Conservation (phyloP, 2,888 invertebrate genomes). For the Drosophila antonietae region DNA sequence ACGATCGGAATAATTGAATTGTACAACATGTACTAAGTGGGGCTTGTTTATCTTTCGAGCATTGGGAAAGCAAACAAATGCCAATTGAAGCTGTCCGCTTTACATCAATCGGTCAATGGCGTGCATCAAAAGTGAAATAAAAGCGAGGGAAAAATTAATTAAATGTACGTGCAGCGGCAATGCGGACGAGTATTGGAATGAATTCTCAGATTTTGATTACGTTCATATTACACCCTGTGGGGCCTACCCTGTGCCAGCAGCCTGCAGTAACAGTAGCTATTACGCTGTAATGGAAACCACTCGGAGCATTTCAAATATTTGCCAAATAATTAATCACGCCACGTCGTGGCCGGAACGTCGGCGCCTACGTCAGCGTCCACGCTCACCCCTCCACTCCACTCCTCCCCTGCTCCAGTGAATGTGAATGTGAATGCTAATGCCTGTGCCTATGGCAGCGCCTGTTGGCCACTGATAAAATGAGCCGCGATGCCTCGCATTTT, state of each 20-base stretch:
- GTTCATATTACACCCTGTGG: slow-evolving; percentile 5
- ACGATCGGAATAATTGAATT: slow-evolving; percentile 37
- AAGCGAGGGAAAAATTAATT: slow-evolving; percentile 67
- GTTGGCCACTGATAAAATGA: slow-evolving; percentile 57
- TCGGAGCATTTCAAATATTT: slow-evolving; percentile 66
- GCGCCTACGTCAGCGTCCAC: slow-evolving; percentile 40
- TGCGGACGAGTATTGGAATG: slow-evolving; percentile 32
- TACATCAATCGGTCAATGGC: slow-evolving; percentile 32
- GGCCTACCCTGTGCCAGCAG: background rate
- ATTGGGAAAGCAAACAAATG: slow-evolving; percentile 25
- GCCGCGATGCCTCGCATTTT: slow-evolving; percentile 18
- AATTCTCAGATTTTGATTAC: slow-evolving; percentile 28
- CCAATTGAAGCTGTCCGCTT: slow-evolving; percentile 34
- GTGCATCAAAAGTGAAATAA: slow-evolving; percentile 39
- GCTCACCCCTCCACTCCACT: background rate
- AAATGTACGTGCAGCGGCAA: slow-evolving; percentile 37
- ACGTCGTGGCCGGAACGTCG: slow-evolving; percentile 42
- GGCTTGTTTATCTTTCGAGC: slow-evolving; percentile 45
- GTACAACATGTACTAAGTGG: slow-evolving; percentile 46
- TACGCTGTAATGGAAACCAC: slow-evolving; percentile 55
- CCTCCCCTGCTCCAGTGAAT: background rate
- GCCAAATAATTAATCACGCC: slow-evolving; percentile 77
- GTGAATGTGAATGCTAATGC: background rate
- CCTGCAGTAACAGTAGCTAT: slow-evolving; percentile 1
- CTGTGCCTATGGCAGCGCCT: slow-evolving; percentile 45